These are phyloP conservation scores for Anthopleura sola DNA, from an alignment of 64 coral and sea anemone genomes.

Conservation along the genomic window DNA sequence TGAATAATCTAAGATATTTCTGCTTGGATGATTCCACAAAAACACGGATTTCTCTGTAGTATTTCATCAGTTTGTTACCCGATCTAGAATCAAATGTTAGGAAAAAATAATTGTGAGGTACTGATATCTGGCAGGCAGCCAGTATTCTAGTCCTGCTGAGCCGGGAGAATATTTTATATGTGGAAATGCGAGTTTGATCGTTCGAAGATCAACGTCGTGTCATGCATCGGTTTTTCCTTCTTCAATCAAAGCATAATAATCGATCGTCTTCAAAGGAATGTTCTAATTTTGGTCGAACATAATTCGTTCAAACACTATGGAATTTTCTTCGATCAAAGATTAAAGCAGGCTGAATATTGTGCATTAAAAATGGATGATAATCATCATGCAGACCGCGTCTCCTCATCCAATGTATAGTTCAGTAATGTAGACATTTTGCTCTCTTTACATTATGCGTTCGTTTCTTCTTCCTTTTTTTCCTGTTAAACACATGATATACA, in stretches of 20 bases:
- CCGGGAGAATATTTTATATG: not conserved
- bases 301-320: not conserved
- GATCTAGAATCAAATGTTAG: not conserved
- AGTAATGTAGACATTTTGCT: not conserved
- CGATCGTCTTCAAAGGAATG: conserved; percentile 1
- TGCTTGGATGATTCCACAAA: not conserved
- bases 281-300: not conserved
- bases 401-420: not conserved
- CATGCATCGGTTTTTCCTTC: not conserved
- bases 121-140: not conserved
- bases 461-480: not conserved
- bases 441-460: not conserved
- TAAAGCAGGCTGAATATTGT: conserved; percentile 1
- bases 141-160: not conserved
- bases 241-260: not conserved
- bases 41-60: not conserved
- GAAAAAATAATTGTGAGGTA: not conserved
- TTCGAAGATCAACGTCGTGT: not conserved
- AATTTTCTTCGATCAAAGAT: conserved; percentile 16
- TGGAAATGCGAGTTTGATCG: not conserved
- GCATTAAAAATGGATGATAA: conserved; percentile 11
- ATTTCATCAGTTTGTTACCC: not conserved
- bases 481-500: not conserved
- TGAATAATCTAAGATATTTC: not conserved
- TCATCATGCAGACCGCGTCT: conserved; percentile 11